Conservation (phyloP, 37 sponge, comb jelly and placozoan species). For the Bolinopsis microptera region DNA sequence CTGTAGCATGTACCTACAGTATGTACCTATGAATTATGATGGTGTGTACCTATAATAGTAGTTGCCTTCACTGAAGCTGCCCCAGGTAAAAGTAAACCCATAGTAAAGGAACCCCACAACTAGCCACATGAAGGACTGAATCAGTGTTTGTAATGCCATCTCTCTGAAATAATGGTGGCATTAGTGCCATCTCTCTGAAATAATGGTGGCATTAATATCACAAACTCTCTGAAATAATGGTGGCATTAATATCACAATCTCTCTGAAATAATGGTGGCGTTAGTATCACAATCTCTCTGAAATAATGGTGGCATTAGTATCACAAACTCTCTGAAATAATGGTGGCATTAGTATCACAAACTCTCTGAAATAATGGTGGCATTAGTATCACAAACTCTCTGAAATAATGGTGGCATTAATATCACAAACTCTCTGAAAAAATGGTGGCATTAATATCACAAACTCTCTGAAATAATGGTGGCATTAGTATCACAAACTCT, state of each 20-base stretch:
- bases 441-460: too few relatives aligned
- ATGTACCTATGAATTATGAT: too few relatives aligned
- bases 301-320: neutral
- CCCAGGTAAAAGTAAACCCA: conserved; percentile 21
- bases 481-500: too few relatives aligned
- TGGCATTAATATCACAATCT: neutral
- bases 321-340: too few relatives aligned
- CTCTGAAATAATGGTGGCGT: neutral
- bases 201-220: neutral
- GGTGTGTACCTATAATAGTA: neutral
- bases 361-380: too few relatives aligned
- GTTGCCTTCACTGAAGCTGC: neutral
- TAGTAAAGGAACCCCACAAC: neutral
- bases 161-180: neutral
- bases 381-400: too few relatives aligned
- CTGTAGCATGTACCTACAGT: too few relatives aligned
- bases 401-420: too few relatives aligned
- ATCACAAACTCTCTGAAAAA: too few relatives aligned
- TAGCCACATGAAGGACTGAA: conserved; percentile 2
- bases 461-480: too few relatives aligned
- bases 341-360: too few relatives aligned
- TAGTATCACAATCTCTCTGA: neutral
- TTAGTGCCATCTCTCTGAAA: neutral
- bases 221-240: conserved; percentile 17
- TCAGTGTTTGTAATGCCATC: neutral